These are phyloP conservation scores for Lytechinus pictus DNA, from an alignment of 35 echinoderm and acorn worm species.

Conservation along the genomic window DNA sequence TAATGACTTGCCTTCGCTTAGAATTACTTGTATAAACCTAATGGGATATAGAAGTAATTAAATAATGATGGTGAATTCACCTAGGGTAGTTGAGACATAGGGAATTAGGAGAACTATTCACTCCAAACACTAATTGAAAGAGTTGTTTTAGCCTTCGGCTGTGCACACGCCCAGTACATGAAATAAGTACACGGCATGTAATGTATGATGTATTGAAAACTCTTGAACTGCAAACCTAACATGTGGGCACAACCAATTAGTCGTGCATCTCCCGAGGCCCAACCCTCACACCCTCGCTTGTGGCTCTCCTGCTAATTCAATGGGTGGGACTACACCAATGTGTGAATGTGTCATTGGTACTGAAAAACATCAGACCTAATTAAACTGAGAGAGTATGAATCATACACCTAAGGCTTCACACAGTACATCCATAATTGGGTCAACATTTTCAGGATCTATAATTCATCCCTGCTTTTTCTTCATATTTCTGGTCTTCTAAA, in stretches of 20 bases:
- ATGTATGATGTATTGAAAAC: neutral
- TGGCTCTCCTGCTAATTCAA: slow-evolving; percentile 4
- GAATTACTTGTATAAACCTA: neutral
- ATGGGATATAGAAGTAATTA: neutral
- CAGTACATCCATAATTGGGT: neutral
- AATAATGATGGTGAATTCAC: neutral
- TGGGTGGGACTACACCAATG: slow-evolving; percentile 38
- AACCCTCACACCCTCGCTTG: neutral
- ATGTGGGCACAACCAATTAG: slow-evolving; percentile 10
- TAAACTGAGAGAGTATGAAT: neutral
- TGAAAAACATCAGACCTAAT: neutral
- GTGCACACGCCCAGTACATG: neutral
- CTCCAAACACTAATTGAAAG: neutral
- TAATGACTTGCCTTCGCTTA: no score
- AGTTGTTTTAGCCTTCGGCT: neutral
- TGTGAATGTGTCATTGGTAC: neutral
- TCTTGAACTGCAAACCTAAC: neutral
- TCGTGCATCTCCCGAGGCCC: neutral
- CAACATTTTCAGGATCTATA: neutral
- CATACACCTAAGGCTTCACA: neutral
- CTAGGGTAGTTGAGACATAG: neutral
- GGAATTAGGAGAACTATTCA: neutral
- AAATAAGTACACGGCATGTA: neutral
- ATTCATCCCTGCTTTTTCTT: neutral
- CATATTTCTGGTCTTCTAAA: neutral